Evolutionary conservation across 2,797 vertebrate species (phyloP).

Genomic region (Melanotaenia pygmaea): DNA sequence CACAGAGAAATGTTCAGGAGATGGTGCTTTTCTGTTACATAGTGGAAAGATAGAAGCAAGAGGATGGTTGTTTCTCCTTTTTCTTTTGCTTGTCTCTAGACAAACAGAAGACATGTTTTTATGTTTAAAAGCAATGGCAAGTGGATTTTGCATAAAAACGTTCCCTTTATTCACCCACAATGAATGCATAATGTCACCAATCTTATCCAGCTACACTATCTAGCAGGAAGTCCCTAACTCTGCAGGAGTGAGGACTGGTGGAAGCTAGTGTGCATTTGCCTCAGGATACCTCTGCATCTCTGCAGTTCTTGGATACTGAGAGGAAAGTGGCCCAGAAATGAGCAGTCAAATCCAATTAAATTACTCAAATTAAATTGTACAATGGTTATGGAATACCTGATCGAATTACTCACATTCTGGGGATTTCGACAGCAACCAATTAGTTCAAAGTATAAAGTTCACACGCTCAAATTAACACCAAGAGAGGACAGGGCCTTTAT

Average conservation of each 20-base stretch:
- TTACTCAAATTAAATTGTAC: conserved; percentile 84
- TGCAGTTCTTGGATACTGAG: conserved; percentile 82
- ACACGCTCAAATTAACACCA: conserved; percentile 82
- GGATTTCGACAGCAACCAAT: conserved; percentile 84
- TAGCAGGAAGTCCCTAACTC: conserved; percentile 49
- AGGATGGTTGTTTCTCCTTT: background rate
- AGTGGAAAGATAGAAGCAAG: background rate
- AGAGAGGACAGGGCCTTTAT: conserved; percentile 80
- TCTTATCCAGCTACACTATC: conserved; percentile 48
- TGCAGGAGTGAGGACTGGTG: conserved; percentile 60
- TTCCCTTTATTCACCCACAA: conserved; percentile 8
- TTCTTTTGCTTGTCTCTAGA: background rate
- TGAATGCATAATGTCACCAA: conserved; percentile 24
- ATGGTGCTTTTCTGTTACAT: background rate
- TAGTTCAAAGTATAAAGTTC: conserved; percentile 86
- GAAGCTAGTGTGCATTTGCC: conserved; percentile 68
- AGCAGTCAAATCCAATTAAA: conserved; percentile 85
- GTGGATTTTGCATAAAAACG: background rate
- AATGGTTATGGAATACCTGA: conserved; percentile 86
- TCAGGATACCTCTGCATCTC: conserved; percentile 73
- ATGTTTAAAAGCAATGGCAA: background rate
- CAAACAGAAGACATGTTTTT: background rate
- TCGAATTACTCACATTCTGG: conserved; percentile 84
- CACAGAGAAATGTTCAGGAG: background rate
- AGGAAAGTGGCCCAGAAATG: conserved; percentile 83